Conservation (phyloP, 2,797 vertebrate species). For the Danio albolineatus region DNA sequence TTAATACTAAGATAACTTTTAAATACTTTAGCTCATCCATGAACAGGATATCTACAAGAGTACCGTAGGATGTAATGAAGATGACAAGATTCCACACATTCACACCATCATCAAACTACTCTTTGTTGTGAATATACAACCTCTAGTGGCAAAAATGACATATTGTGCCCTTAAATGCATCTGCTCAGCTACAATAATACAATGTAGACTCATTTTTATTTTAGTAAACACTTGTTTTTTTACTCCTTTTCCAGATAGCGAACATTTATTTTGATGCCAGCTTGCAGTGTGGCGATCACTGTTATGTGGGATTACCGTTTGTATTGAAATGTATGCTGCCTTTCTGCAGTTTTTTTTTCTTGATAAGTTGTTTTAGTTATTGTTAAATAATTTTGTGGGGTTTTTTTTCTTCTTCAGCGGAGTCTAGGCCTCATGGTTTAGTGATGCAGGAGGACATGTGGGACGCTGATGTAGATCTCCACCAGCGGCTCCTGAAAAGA, state of each 20-base stretch:
- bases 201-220: not conserved
- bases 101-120: too few relatives aligned
- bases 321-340: constrained; percentile 91
- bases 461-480: constrained; percentile 93
- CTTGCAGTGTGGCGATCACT: constrained; percentile 93
- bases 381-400: too few relatives aligned
- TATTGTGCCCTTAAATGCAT: not conserved
- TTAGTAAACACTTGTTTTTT: constrained; percentile 9
- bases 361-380: not conserved
- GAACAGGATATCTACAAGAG: too few relatives aligned
- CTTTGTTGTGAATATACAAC: too few relatives aligned
- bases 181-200: not conserved
- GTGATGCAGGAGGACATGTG: constrained; percentile 92
- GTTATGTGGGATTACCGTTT: constrained; percentile 96
- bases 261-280: constrained; percentile 98
- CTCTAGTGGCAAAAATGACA: too few relatives aligned
- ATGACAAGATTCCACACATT: too few relatives aligned
- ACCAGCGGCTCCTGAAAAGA: constrained; percentile 89
- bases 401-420: constrained; percentile 75
- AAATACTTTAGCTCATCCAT: too few relatives aligned
- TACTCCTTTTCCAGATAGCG: constrained; percentile 88
- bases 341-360: not conserved
- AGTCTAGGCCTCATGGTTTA: constrained; percentile 85
- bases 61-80: too few relatives aligned
- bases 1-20: too few relatives aligned